A percentile compares a stretch with the other conserved stretches of the same genome.
Conservation (phyloP, 2,888 invertebrate species). For the Dorcus parallelipipedus region DNA sequence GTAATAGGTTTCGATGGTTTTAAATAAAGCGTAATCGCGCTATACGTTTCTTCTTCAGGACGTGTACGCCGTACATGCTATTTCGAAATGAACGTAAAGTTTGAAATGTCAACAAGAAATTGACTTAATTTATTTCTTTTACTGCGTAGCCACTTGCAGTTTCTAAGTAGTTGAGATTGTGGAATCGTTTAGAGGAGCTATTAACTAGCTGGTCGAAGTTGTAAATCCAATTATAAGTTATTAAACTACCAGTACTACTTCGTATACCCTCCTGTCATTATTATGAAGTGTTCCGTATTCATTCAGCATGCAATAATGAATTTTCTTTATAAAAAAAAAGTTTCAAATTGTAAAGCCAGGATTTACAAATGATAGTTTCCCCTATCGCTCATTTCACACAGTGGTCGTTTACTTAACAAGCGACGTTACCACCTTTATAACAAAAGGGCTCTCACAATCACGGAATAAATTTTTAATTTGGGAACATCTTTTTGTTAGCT, state of each 20-base stretch:
- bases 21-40: background rate
- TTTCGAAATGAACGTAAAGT: background rate
- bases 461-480: conserved; percentile 26
- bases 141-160: no score
- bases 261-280: no score
- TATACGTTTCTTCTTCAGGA: background rate
- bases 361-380: no score
- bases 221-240: conserved; percentile 6
- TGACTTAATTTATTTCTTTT: no score
- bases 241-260: background rate
- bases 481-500: conserved; percentile 23
- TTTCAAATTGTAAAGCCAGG: no score
- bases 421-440: conserved; percentile 18
- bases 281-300: no score
- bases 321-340: no score
- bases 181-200: conserved; percentile 1
- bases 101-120: background rate
- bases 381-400: no score
- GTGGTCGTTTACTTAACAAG: conserved; percentile 1
- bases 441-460: conserved; percentile 15
- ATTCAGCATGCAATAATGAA: no score
- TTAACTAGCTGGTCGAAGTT: conserved; percentile 3
- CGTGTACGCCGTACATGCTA: no score
- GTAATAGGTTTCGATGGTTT: background rate
- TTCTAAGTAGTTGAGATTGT: background rate